Percentiles rank a stretch among this genome's conserved stretches.
These are phyloP conservation scores for Lycocerus yunnanus DNA, from an alignment of 2,888 invertebrate species.

Conservation along the genomic window DNA sequence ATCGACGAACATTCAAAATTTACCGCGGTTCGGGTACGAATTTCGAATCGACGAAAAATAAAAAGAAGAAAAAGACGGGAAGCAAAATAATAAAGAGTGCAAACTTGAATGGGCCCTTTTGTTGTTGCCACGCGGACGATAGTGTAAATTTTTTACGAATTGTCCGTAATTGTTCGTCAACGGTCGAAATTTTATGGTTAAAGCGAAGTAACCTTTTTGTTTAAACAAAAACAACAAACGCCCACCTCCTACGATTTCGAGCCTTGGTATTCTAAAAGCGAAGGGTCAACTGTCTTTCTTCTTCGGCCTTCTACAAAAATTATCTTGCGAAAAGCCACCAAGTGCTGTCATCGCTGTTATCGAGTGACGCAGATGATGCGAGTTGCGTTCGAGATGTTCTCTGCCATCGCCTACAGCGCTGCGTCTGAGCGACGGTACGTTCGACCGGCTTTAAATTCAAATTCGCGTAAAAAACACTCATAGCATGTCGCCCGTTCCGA, in stretches of 20 bases:
- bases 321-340: slow-evolving; percentile 56
- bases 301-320: slow-evolving; percentile 59
- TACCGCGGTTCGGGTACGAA: slow-evolving; percentile 21
- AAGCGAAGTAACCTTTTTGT: slow-evolving; percentile 8
- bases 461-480: slow-evolving; percentile 48
- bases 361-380: slow-evolving; percentile 53
- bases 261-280: slow-evolving; percentile 53
- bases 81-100: background rate
- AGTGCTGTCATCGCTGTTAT: slow-evolving; percentile 59
- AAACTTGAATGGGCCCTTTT: background rate
- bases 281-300: slow-evolving; percentile 62
- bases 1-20: slow-evolving; percentile 37
- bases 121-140: background rate
- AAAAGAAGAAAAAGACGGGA: too few species aligned
- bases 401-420: slow-evolving; percentile 43
- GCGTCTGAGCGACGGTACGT: slow-evolving; percentile 50
- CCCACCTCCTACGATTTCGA: slow-evolving; percentile 55
- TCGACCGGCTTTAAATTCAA: slow-evolving; percentile 54
- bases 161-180: background rate
- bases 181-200: background rate
- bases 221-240: slow-evolving; percentile 28
- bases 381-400: slow-evolving; percentile 52
- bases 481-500: slow-evolving; percentile 37
- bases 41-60: background rate
- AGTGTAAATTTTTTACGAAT: background rate